Percentiles rank a stretch among this genome's conserved stretches.
These are phyloP conservation scores for Rhegmatorhina hoffmannsi DNA, from an alignment of 2,113 vertebrate genomes.

Conservation along the genomic window DNA sequence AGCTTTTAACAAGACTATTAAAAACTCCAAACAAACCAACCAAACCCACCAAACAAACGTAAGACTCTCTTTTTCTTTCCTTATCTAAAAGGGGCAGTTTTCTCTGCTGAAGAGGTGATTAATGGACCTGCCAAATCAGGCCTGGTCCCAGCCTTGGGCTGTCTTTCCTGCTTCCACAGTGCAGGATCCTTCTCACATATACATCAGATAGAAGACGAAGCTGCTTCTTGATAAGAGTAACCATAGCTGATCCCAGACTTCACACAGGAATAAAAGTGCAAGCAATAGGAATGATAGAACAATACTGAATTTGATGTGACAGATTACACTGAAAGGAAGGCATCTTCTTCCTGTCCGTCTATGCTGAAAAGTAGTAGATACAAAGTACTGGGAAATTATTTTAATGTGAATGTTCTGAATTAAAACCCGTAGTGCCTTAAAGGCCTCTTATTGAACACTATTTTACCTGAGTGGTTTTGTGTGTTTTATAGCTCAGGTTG, in stretches of 20 bases:
- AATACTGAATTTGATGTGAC: neutral
- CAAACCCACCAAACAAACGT: neutral
- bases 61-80: neutral
- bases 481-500: neutral
- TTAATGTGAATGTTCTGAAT: neutral
- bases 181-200: neutral
- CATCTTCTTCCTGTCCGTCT: neutral
- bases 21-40: neutral
- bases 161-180: neutral
- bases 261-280: neutral
- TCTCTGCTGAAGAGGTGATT: neutral
- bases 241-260: neutral
- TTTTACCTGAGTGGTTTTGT: neutral
- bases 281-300: neutral
- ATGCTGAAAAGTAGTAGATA: neutral
- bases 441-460: accelerated
- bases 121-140: neutral
- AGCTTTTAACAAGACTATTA: neutral
- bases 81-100: neutral
- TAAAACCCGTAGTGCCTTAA: neutral
- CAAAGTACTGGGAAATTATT: neutral
- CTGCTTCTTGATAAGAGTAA: neutral
- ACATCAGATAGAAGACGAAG: neutral
- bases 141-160: neutral
- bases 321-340: neutral